Percentiles rank a stretch among this genome's conserved stretches.
These are phyloP conservation scores for Mesocricetus auratus DNA, from an alignment of 2,113 vertebrate species.

Conservation along the genomic window DNA sequence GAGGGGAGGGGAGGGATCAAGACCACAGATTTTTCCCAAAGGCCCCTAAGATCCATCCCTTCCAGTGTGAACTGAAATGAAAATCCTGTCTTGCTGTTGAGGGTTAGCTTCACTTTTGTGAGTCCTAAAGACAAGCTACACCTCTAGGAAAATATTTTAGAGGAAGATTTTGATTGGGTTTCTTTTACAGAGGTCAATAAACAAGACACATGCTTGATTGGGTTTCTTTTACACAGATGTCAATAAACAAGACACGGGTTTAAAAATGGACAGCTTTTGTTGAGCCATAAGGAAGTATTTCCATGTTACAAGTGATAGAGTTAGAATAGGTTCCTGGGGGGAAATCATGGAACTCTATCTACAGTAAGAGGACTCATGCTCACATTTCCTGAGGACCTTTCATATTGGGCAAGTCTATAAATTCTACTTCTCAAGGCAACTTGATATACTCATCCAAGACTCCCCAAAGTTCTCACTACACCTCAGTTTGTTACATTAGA, in stretches of 20 bases:
- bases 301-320: slow-evolving; percentile 29
- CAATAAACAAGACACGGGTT: background rate
- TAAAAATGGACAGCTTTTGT: slow-evolving; percentile 48
- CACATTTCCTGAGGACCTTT: slow-evolving; percentile 6
- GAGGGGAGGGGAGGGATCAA: background rate
- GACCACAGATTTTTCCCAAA: background rate
- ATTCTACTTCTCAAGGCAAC: slow-evolving; percentile 47
- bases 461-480: slow-evolving; percentile 12
- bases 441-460: slow-evolving; percentile 46
- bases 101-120: slow-evolving; percentile 11
- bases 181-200: background rate
- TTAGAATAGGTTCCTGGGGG: background rate
- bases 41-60: background rate
- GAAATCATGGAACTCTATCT: background rate
- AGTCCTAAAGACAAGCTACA: background rate
- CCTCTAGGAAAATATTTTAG: background rate
- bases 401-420: slow-evolving; percentile 26
- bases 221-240: background rate
- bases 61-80: background rate
- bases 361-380: background rate
- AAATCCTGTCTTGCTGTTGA: background rate
- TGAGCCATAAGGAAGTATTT: slow-evolving; percentile 49
- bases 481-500: slow-evolving; percentile 39
- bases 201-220: background rate
- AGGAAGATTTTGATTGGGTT: slow-evolving; percentile 38